Percentiles rank a stretch among this genome's conserved stretches.
phyloP scores from a whole-genome alignment of 2,797 vertebrate genomes.

The Diplodus sargus region DNA sequence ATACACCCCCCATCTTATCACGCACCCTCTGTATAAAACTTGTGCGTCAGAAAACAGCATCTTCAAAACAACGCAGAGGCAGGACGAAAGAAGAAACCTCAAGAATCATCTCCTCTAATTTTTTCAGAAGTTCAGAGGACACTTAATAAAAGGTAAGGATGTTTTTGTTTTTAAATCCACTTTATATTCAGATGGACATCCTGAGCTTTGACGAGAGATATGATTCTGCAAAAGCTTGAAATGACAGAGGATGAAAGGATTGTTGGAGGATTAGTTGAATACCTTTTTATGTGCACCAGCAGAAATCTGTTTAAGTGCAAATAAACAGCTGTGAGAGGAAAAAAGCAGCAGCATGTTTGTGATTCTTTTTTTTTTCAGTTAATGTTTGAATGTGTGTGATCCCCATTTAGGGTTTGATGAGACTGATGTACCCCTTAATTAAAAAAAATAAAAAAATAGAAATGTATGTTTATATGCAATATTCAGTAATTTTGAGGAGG shows the following conservation, averaged over 20 bases:
- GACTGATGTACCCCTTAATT: neutral
- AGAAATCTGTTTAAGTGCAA: conserved; percentile 12
- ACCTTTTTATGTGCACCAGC: conserved; percentile 20
- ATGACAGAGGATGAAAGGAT: conserved; percentile 31
- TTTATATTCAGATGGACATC: neutral
- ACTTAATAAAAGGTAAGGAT: conserved; percentile 64
- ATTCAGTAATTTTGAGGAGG: neutral
- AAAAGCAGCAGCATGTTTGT: neutral
- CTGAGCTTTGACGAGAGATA: neutral
- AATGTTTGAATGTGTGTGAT: neutral
- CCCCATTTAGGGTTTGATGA: neutral
- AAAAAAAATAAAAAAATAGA: neutral
- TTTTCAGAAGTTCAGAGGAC: conserved; percentile 22
- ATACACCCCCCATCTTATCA: conserved; percentile 48
- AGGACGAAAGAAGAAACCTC: neutral
- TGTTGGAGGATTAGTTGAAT: conserved; percentile 24
- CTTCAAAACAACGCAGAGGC: conserved; percentile 8
- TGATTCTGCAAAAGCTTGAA: conserved; percentile 29
- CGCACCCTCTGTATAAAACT: neutral
- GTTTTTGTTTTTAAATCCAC: neutral
- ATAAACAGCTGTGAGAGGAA: conserved; percentile 4
- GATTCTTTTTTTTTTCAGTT: neutral
- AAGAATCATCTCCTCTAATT: neutral
- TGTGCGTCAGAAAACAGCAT: conserved; percentile 34
- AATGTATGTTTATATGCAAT: neutral